Conservation (phyloP, 2,113 vertebrate species). For the Oncorhynchus mykiss region DNA sequence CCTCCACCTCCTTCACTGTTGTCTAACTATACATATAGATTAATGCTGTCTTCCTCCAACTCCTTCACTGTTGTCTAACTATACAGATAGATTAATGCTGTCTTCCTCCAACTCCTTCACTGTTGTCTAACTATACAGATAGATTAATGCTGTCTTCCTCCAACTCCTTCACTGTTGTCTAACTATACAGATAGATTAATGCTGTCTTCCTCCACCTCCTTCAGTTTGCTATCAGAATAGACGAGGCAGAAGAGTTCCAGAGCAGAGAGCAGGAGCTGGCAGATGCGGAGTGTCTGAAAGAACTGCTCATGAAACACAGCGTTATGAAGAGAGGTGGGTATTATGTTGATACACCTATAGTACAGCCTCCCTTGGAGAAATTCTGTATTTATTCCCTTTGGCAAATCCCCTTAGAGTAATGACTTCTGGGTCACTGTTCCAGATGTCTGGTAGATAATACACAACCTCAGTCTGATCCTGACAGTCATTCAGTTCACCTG, state of each 20-base stretch:
- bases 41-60: neutral
- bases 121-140: constrained; percentile 70
- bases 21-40: neutral
- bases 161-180: neutral
- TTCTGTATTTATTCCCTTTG: too few relatives aligned
- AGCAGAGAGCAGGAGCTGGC: constrained; percentile 66
- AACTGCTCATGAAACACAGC: constrained; percentile 73
- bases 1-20: too few relatives aligned
- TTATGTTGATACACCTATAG: neutral
- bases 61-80: constrained; percentile 40
- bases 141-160: too few relatives aligned
- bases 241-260: constrained; percentile 81
- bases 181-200: neutral
- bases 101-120: too few relatives aligned
- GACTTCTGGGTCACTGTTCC: neutral
- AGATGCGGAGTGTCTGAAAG: constrained; percentile 59
- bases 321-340: constrained; percentile 19
- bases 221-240: constrained; percentile 85
- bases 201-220: neutral
- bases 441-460: neutral
- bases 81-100: too few relatives aligned
- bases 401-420: neutral
- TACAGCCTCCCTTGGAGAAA: too few relatives aligned
- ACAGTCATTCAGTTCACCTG: neutral
- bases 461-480: neutral